Conservation (phyloP, 2,797 vertebrate species). For the Crenichthys baileyi region DNA sequence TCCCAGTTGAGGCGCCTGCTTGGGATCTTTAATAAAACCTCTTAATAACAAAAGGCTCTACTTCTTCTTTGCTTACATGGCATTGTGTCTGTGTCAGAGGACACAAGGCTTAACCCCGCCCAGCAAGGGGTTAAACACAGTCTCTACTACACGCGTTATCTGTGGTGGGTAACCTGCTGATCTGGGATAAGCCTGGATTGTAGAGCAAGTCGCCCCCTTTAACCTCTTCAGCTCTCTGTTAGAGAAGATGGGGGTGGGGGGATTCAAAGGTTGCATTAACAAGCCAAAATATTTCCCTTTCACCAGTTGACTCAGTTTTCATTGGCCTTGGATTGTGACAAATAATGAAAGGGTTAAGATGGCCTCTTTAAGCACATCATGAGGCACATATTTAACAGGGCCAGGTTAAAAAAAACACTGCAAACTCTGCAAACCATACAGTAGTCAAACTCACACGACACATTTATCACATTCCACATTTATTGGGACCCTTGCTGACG, state of each 20-base stretch:
- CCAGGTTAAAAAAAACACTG: no score
- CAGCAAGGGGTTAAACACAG: slow-evolving; percentile 50
- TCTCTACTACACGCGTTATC: slow-evolving; percentile 57
- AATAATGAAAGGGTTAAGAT: neutral
- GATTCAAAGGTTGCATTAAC: neutral
- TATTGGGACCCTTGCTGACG: no score
- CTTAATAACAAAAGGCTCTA: slow-evolving; percentile 19
- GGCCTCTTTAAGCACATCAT: no score
- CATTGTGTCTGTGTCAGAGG: slow-evolving; percentile 31
- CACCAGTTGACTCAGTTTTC: neutral
- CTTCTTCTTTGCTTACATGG: neutral
- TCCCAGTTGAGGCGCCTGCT: neutral
- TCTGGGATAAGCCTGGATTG: slow-evolving; percentile 74
- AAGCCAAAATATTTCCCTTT: neutral
- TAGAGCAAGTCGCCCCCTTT: slow-evolving; percentile 56
- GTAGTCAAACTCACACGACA: no score
- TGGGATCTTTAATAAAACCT: slow-evolving; percentile 8
- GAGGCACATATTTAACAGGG: no score
- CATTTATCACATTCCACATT: no score
- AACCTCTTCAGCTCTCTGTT: slow-evolving; percentile 37
- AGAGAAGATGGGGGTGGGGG: neutral
- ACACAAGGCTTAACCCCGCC: slow-evolving; percentile 42
- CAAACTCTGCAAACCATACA: no score
- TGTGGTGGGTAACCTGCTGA: slow-evolving; percentile 73
- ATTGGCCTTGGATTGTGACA: neutral